phyloP scores from a whole-genome alignment of 2,888 invertebrate species.

The Hypselothyrea guttata region DNA sequence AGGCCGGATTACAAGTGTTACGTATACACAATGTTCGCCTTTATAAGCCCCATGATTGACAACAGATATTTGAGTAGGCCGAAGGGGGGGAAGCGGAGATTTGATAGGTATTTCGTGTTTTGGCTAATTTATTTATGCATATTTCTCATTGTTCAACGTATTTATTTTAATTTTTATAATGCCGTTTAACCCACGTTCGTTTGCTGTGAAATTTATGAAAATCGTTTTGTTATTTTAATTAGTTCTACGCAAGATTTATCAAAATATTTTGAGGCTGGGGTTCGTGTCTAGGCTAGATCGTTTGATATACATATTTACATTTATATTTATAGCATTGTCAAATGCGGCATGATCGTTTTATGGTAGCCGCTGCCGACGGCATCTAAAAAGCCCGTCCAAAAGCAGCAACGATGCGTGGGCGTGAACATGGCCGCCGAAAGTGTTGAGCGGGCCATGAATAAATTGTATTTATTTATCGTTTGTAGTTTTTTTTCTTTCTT shows the following conservation, averaged over 20 bases:
- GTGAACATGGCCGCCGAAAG: slow-evolving; percentile 67
- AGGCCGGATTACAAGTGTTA: slow-evolving; percentile 54
- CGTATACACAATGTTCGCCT: background rate
- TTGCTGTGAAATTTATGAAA: slow-evolving; percentile 52
- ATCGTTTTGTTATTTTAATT: slow-evolving; percentile 76
- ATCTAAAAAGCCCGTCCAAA: slow-evolving; percentile 28
- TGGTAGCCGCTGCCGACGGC: slow-evolving; percentile 36
- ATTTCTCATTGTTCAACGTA: slow-evolving; percentile 22
- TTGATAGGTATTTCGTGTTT: slow-evolving; percentile 35
- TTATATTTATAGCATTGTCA: slow-evolving; percentile 63
- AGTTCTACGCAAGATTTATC: slow-evolving; percentile 43
- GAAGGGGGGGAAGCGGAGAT: background rate
- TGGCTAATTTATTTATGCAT: slow-evolving; percentile 67
- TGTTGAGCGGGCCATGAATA: slow-evolving; percentile 68
- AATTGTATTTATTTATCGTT: slow-evolving; percentile 69
- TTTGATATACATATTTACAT: slow-evolving; percentile 14
- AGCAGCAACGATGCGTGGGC: slow-evolving; percentile 50
- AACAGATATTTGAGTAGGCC: slow-evolving; percentile 3
- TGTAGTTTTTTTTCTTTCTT: slow-evolving; percentile 2
- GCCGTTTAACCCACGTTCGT: slow-evolving; percentile 55
- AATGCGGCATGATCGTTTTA: slow-evolving; percentile 49
- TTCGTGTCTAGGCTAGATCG: slow-evolving; percentile 44
- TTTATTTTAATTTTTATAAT: slow-evolving; percentile 61
- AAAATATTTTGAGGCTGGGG: slow-evolving; percentile 36
- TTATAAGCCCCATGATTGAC: slow-evolving; percentile 12